Conservation (phyloP, 35 echinoderm and acorn worm genomes). For the Ptychodera flava region DNA sequence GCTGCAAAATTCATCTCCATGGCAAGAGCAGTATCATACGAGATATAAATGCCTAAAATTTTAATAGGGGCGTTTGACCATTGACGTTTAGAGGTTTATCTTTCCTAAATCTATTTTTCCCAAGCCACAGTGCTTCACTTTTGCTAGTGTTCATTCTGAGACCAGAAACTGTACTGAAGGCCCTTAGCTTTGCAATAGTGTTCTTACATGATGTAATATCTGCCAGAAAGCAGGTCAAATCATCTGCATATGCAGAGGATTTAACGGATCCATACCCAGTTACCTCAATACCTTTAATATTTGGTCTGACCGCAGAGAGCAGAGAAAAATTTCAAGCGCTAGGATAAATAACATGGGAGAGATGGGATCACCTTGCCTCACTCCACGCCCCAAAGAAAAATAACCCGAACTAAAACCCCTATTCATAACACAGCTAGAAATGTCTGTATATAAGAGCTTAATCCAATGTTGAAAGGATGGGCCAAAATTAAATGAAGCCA, state of each 20-base stretch:
- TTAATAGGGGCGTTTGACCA: background rate
- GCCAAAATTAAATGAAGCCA: constrained; percentile 16
- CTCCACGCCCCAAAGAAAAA: constrained; percentile 6
- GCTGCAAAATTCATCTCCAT: background rate
- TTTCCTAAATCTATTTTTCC: background rate
- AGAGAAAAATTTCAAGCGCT: background rate
- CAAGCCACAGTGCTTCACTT: background rate
- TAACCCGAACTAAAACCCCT: constrained; percentile 4
- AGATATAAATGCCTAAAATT: background rate
- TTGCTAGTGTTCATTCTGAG: background rate
- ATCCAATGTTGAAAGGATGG: constrained; percentile 18
- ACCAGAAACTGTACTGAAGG: background rate
- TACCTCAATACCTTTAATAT: background rate
- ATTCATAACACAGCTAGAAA: constrained; percentile 4
- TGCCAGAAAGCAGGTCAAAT: background rate
- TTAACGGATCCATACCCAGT: background rate
- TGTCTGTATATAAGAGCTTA: constrained; percentile 4
- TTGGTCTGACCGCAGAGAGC: background rate
- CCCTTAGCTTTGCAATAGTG: background rate
- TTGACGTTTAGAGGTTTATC: background rate
- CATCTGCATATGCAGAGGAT: background rate
- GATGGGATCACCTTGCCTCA: constrained; percentile 8
- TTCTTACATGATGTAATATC: background rate
- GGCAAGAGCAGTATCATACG: background rate
- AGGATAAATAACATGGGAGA: background rate